phyloP scores from a whole-genome alignment of 2,113 vertebrate species.

The Crotalus helleri region DNA sequence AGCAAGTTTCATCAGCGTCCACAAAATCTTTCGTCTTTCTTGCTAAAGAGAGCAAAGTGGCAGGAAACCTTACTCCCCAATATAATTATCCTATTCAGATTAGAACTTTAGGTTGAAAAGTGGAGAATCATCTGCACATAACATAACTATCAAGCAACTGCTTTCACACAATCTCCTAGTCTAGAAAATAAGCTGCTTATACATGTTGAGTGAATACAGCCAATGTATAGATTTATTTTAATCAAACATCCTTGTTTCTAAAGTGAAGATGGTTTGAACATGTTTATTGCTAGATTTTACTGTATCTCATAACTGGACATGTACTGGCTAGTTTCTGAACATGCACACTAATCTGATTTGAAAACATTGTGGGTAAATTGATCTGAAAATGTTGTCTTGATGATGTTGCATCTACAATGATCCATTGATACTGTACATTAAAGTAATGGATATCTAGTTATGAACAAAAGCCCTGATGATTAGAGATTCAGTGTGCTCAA shows the following conservation, averaged over 20 bases:
- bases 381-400: background rate
- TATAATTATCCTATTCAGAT: background rate
- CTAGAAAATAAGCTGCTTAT: background rate
- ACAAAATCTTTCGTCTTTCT: background rate
- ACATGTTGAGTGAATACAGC: background rate
- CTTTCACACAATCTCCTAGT: background rate
- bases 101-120: background rate
- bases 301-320: background rate
- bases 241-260: background rate
- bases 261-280: background rate
- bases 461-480: background rate
- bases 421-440: background rate
- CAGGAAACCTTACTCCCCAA: background rate
- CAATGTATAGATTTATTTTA: background rate
- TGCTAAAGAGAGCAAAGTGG: background rate
- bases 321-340: background rate
- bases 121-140: background rate
- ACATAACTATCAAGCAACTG: background rate
- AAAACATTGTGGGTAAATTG: background rate
- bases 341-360: background rate
- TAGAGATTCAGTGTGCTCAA: background rate
- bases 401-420: background rate
- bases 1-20: background rate
- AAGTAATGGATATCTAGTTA: background rate
- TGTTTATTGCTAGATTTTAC: background rate